Percentiles rank a stretch among this genome's conserved stretches.
These are phyloP conservation scores for Anoura caudifer DNA, from an alignment of 2,113 vertebrate species.

Conservation along the genomic window DNA sequence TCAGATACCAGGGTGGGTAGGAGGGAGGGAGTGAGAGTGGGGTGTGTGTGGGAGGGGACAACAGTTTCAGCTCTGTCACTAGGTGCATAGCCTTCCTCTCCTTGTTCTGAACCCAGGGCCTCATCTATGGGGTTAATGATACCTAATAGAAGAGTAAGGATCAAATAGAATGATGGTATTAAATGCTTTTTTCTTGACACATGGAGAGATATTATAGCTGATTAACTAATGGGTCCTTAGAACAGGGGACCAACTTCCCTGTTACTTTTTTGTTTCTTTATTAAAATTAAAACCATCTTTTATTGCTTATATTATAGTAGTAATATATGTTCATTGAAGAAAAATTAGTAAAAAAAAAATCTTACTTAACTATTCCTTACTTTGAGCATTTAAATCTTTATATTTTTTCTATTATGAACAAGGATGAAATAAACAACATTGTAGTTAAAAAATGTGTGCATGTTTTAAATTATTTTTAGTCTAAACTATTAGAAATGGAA, in stretches of 20 bases:
- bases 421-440: not conserved
- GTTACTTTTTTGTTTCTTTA: not conserved
- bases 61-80: not conserved
- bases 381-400: not conserved
- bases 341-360: slow-evolving; percentile 2
- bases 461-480: not conserved
- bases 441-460: not conserved
- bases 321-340: not conserved
- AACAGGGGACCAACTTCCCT: not conserved
- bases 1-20: not conserved
- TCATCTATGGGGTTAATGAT: not conserved
- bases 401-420: not conserved
- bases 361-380: not conserved
- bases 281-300: not conserved
- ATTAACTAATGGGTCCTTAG: not conserved
- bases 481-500: not conserved
- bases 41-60: no score
- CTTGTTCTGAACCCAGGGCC: not conserved
- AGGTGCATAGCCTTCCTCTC: not conserved
- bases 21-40: not conserved
- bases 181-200: not conserved
- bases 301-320: not conserved
- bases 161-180: not conserved
- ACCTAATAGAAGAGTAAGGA: not conserved
- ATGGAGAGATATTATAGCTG: not conserved